Evolutionary conservation across 1,140 invertebrate species (phyloP).

Genomic region (Megalonaias nervosa): DNA sequence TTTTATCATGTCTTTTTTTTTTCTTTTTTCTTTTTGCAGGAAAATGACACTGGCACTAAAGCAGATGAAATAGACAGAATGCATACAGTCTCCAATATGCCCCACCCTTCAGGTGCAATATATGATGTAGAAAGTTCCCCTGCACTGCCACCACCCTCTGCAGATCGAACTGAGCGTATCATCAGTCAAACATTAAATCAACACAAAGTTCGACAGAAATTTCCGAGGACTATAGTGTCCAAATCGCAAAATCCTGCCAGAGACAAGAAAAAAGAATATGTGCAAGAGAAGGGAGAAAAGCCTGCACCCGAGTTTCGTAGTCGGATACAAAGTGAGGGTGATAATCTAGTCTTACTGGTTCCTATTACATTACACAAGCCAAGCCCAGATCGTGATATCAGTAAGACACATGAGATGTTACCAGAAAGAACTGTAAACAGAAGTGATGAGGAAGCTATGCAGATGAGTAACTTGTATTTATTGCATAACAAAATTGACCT

Average conservation of each 20-base stretch:
- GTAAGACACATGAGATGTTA: conserved; percentile 2
- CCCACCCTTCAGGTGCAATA: too few relatives aligned
- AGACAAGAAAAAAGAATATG: background rate
- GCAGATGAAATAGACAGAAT: too few relatives aligned
- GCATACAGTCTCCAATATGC: too few relatives aligned
- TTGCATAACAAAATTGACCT: too few relatives aligned
- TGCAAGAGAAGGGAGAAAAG: conserved; percentile 1
- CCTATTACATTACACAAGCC: conserved; percentile 9
- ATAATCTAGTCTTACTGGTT: background rate
- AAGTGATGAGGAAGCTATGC: too few relatives aligned
- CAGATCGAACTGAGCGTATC: conserved; percentile 18
- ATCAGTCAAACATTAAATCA: conserved; percentile 31
- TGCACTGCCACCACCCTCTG: conserved; percentile 19
- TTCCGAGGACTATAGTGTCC: background rate
- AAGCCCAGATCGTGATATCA: background rate
- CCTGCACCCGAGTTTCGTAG: background rate
- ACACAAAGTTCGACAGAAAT: conserved; percentile 5
- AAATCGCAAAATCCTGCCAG: background rate
- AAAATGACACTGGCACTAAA: too few relatives aligned
- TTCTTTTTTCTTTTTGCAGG: too few relatives aligned
- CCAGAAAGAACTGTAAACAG: background rate
- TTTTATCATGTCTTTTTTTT: too few relatives aligned
- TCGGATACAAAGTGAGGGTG: background rate
- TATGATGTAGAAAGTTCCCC: background rate
- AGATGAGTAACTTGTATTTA: too few relatives aligned